A percentile compares a stretch with the other conserved stretches of the same genome.
Conservation (phyloP, 2,797 vertebrate genomes). For the Gambusia yucatana region DNA sequence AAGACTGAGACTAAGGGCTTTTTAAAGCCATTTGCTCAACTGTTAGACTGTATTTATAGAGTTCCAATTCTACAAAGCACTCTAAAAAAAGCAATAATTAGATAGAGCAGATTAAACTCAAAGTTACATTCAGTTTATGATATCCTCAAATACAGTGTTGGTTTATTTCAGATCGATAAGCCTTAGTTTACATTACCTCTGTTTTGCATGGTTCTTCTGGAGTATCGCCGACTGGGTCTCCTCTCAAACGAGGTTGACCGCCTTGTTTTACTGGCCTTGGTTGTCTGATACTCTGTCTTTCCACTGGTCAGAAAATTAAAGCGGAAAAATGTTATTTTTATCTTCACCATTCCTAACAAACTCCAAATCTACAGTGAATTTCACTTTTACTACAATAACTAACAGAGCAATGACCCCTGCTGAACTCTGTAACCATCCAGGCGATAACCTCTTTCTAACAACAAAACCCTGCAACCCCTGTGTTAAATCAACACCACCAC, state of each 20-base stretch:
- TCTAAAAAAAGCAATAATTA: background rate
- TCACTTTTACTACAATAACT: constrained; percentile 14
- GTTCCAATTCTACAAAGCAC: background rate
- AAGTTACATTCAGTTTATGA: background rate
- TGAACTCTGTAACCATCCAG: constrained; percentile 62
- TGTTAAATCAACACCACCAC: constrained; percentile 64
- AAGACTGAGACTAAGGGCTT: background rate
- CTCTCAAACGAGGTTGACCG: constrained; percentile 95
- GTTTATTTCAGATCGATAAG: background rate
- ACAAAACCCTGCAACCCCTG: constrained; percentile 71
- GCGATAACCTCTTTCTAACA: constrained; percentile 58
- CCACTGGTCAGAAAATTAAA: constrained; percentile 80
- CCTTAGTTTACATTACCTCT: constrained; percentile 80
- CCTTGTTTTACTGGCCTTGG: constrained; percentile 94
- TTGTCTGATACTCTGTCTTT: constrained; percentile 98
- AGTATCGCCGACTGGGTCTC: constrained; percentile 95
- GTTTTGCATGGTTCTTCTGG: constrained; percentile 89
- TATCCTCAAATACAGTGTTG: background rate
- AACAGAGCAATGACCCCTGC: constrained; percentile 43
- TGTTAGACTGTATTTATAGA: background rate
- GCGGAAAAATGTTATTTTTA: background rate
- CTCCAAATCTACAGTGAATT: background rate
- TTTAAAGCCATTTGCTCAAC: background rate
- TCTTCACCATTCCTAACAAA: background rate
- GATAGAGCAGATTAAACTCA: background rate